These are phyloP conservation scores for Cyprinodon diabolis DNA, from an alignment of 2,797 vertebrate genomes.

Conservation along the genomic window DNA sequence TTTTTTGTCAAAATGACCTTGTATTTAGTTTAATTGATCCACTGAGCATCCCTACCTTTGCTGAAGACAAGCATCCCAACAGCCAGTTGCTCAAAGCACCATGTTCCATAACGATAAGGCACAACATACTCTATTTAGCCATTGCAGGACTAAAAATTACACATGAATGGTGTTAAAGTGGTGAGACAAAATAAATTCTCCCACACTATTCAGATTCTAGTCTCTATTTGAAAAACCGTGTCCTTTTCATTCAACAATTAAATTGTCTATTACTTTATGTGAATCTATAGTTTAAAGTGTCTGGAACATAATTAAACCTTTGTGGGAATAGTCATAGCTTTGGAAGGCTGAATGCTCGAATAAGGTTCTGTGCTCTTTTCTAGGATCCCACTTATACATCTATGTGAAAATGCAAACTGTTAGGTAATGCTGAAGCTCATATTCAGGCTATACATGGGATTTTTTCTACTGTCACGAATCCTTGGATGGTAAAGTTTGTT, in stretches of 20 bases:
- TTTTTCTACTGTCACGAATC: background rate
- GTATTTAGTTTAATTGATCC: background rate
- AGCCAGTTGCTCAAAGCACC: background rate
- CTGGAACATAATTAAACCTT: background rate
- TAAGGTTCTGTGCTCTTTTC: background rate
- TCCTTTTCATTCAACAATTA: background rate
- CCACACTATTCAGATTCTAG: no score
- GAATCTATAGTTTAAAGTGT: background rate
- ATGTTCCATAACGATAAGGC: background rate
- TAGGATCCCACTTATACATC: background rate
- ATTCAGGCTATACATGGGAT: background rate
- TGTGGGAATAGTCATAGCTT: background rate
- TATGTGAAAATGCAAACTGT: background rate
- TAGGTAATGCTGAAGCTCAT: constrained; percentile 5
- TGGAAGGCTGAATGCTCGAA: background rate
- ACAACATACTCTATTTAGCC: background rate
- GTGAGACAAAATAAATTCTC: background rate
- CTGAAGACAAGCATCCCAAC: background rate
- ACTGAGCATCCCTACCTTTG: background rate
- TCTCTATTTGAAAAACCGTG: no score
- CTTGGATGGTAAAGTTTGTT: background rate
- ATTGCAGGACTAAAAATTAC: background rate
- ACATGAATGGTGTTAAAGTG: background rate
- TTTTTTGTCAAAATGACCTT: background rate
- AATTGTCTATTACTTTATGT: background rate